Base-by-base conservation (phyloP, 64 coral and sea anemone species). In the Actinia tenebrosa region DNA sequence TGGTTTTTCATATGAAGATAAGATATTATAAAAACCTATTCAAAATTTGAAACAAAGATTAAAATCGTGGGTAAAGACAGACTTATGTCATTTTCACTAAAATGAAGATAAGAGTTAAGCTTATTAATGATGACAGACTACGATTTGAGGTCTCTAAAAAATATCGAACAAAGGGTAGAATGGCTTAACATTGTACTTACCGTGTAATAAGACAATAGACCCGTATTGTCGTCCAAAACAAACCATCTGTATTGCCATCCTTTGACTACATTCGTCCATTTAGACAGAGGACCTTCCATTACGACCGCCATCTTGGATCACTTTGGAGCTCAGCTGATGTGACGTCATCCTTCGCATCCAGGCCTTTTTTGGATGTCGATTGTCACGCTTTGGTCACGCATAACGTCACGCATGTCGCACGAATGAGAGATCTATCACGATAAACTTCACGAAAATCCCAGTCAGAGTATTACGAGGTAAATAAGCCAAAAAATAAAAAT, bases 201-300 rank as follows among this genome's bases (percentile, higher is more conserved):
- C 79, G 97, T 99, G 78, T 99, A 99, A 60, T 99, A 99, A 46
- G 97, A 99, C 10, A 99, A 61, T 22, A 99, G 77, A 8, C 97
- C 97, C 14, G 93, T 92, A 64, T 94, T 99, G 80, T 99, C 97
- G 66, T 99, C 97, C 26, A 99, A 68, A 30, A 99, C 97, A 91
- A 99, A 99, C 97, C 97, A 99, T 56, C 97, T 60, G 68, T 99
- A 99, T 53, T 99, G 97, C 97, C 97, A 99, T 78, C 97, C 97
- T 88, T 99, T 99, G 3, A 99, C 97, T 19, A 99, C 97, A 79
- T 99, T 99, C 17, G 97, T 99, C 97, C 97, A 99, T 88, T 99
- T 99, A n/a, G 97, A 99, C 26, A 99, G 91, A 30, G 97, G 97
- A 16, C 97, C 97, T 79, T 99, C 97, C 97, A 99, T 99, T 42